Base-by-base conservation (phyloP, 2,888 invertebrate genomes). In the Clitarchus hookeri region DNA sequence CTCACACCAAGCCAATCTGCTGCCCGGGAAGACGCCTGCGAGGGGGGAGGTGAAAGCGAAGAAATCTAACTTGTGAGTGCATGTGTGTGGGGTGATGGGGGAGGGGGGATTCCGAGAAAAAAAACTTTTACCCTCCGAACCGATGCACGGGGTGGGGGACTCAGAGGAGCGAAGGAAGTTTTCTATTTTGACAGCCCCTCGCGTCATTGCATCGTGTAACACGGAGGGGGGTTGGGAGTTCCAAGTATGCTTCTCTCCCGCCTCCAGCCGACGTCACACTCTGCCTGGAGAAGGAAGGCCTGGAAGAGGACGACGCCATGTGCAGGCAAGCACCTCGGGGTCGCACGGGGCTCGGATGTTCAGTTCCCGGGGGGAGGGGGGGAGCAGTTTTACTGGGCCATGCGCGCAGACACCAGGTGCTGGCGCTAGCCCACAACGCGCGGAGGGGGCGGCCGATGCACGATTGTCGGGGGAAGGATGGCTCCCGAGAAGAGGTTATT, bases 171-270 rank as follows among this genome's bases (percentile, higher is more conserved):
- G 65, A 65, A 65, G 65, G 13, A 65, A 65, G 65, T 65, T 65
- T 65, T 65, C 65, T 65, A 23, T 65, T 65, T 65, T n/a, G 65
- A 65, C 65, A 65, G 23, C 65, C 65, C 19, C 23, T 8, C 65
- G 65, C 65, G 65, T 65, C 23, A 65, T 65, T 65, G 65, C 65
- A 65, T 65, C 65, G 65, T 65, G 65, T 65, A 65, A 65, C 65
- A n/a, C n/a, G 65, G 65, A 19, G 23, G 23, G 19, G 65, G 8
- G 23, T 36, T 65, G 65, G 65, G 65, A 11, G 65, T 48, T 8
- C 48, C 8, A 13, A 48, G 13, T 65, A 12, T 23, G n/a, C 48
- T 48, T 48, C 16, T 48, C 36, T 2, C 48, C 48, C 48, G 12
- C 48, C 6, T 48, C 48, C 36, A 19, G 6, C 53, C 19, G 12